Conservation (phyloP, 2,113 vertebrate species). For the Salvelinus namaycush region DNA sequence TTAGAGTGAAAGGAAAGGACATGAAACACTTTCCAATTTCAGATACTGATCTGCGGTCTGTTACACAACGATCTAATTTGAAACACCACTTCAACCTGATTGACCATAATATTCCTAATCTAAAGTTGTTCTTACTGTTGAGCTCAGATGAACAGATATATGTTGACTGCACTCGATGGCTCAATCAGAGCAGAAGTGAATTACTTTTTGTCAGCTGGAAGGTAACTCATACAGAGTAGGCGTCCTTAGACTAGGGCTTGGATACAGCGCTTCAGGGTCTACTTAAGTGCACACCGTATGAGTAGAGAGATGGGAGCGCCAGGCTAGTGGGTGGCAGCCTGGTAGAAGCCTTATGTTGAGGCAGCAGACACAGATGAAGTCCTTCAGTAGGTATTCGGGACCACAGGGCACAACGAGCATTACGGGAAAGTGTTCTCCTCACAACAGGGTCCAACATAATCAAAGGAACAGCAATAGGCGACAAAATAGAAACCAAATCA, state of each 20-base stretch:
- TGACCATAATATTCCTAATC: background rate
- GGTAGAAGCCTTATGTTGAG: conserved; percentile 17
- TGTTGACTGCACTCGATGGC: conserved; percentile 26
- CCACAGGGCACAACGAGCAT: conserved; percentile 37
- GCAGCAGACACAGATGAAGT: conserved; percentile 36
- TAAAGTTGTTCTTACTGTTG: conserved; percentile 32
- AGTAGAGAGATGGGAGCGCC: conserved; percentile 14
- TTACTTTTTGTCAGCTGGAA: conserved; percentile 58
- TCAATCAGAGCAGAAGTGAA: conserved; percentile 67
- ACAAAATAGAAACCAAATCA: conserved; percentile 51
- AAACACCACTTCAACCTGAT: background rate
- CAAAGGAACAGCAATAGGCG: conserved; percentile 46
- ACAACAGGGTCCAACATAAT: conserved; percentile 45
- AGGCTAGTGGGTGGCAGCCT: conserved; percentile 9
- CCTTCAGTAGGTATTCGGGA: conserved; percentile 35
- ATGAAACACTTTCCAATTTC: background rate
- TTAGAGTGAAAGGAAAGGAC: background rate
- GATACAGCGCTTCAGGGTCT: conserved; percentile 39
- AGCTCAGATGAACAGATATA: conserved; percentile 39
- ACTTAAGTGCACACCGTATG: conserved; percentile 49
- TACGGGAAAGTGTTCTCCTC: conserved; percentile 21
- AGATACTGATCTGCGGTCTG: background rate
- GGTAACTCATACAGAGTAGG: conserved; percentile 41
- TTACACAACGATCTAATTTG: background rate
- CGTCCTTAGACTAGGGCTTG: conserved; percentile 32